Base-by-base conservation (phyloP, 2,888 invertebrate species). In the Melanargia galathea region DNA sequence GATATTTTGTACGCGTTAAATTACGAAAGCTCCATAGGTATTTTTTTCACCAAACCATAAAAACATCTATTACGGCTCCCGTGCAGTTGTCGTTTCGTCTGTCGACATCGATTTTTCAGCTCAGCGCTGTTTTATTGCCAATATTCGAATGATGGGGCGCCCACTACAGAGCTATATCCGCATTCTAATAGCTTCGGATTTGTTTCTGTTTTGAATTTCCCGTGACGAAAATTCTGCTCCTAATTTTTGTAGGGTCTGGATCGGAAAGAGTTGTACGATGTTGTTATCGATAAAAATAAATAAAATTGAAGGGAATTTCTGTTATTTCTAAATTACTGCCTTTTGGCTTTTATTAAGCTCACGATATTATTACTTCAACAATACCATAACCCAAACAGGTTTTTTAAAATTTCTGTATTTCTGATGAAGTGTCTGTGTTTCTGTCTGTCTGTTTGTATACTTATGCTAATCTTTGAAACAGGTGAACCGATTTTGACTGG, bases 101-200 rank as follows among this genome's bases (percentile, higher is more conserved):
- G 90, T 86, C 89, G 84, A 84, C 86, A 90, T 91, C 89, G 90
- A 91, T 91, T 91, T 91, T 90, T 90, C 90, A 86, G 86, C 83
- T 89, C 90, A 90, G 73, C 86, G 90, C 82, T 76, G 90, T 90
- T 90, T 90, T 90, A 90, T 90, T 90, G 89, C 73, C 87, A 86
- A 88, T 90, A 87, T 88, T 85, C 81, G 84, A 83, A 82, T 87
- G 86, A 64, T 64, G 46, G n/a, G 20, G 58, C 46, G 46, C 35
- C 20, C 8, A 43, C 55, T 40, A 8, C 54, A n/a, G n/a, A n/a
- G n/a, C 40, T 46, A 62, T 64, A 64, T 67, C 65, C 65, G 67
- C 60, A 56, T 61, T 63, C 67, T 67, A 67, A 67, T 65, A 49
- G 54, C 60, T 58, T 63, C 49, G 63, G 63, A 61, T 65, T 60